Percentiles rank a stretch among this genome's conserved stretches.
phyloP scores from a whole-genome alignment of 2,888 invertebrate species.

The Trichopoda pennipes region DNA sequence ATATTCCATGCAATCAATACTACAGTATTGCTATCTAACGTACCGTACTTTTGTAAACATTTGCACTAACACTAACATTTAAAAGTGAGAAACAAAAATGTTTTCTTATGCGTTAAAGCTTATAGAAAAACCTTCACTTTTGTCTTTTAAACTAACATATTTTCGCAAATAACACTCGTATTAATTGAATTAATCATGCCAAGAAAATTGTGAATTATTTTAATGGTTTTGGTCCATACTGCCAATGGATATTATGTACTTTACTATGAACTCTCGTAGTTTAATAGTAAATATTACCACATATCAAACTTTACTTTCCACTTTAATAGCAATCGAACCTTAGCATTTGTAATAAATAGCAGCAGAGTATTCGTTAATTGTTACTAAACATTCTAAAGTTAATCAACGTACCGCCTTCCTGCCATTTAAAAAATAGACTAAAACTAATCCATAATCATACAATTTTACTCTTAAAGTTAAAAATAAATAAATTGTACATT shows the following conservation, averaged over 20 bases:
- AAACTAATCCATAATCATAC: conserved; percentile 20
- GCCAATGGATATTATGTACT: conserved; percentile 81
- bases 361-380: conserved; percentile 47
- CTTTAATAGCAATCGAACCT: conserved; percentile 1
- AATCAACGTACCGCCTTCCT: conserved; percentile 21
- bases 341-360: conserved; percentile 36
- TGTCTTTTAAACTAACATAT: conserved; percentile 9
- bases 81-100: too few relatives aligned
- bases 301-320: conserved; percentile 31
- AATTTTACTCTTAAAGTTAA: not conserved
- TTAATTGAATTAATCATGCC: conserved; percentile 55
- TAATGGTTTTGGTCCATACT: conserved; percentile 81
- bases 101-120: too few relatives aligned
- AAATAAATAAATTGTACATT: not conserved
- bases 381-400: conserved; percentile 26
- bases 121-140: conserved; percentile 35
- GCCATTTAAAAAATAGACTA: conserved; percentile 22
- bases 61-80: too few relatives aligned
- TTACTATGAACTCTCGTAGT: conserved; percentile 79
- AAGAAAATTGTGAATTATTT: conserved; percentile 77
- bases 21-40: conserved; percentile 75
- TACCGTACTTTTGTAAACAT: conserved; percentile 80
- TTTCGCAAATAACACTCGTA: not conserved
- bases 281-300: conserved; percentile 62
- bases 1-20: conserved; percentile 77